Conservation (phyloP, 2,888 invertebrate genomes). For the Orthonevra nobilis region DNA sequence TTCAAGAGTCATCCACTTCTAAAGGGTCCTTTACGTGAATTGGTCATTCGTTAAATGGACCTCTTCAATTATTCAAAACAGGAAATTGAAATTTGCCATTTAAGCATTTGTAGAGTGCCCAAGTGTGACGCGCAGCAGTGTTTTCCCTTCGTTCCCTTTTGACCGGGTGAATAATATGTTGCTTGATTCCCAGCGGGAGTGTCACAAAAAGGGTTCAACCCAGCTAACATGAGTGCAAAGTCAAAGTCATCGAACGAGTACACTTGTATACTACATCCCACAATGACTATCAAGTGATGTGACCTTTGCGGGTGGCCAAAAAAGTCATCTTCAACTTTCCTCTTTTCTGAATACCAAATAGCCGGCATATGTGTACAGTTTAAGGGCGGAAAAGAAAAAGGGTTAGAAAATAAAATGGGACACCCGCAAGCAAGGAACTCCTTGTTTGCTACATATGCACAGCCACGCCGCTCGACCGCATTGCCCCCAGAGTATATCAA, state of each 20-base stretch:
- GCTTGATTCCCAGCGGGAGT: constrained; percentile 35
- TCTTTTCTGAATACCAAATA: constrained; percentile 27
- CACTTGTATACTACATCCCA: constrained; percentile 27
- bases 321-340: constrained; percentile 1
- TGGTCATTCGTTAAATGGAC: constrained; percentile 68
- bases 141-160: neutral
- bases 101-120: constrained; percentile 52
- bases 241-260: too few relatives aligned
- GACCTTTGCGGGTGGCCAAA: constrained; percentile 24
- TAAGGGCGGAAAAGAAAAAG: neutral
- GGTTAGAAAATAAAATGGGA: neutral
- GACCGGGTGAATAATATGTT: constrained; percentile 1
- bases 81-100: constrained; percentile 69
- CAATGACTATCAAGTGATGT: constrained; percentile 62
- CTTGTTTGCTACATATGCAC: too few relatives aligned
- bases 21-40: constrained; percentile 52
- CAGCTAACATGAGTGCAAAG: constrained; percentile 55
- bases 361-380: constrained; percentile 18
- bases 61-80: constrained; percentile 68
- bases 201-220: constrained; percentile 57
- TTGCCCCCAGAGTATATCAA: constrained; percentile 35
- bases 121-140: constrained; percentile 9
- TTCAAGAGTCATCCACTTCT: constrained; percentile 50
- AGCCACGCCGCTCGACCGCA: constrained; percentile 39
- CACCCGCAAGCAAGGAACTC: neutral